These are phyloP conservation scores for Glomeris marginata DNA, from an alignment of 2,888 invertebrate species.

Conservation along the genomic window DNA sequence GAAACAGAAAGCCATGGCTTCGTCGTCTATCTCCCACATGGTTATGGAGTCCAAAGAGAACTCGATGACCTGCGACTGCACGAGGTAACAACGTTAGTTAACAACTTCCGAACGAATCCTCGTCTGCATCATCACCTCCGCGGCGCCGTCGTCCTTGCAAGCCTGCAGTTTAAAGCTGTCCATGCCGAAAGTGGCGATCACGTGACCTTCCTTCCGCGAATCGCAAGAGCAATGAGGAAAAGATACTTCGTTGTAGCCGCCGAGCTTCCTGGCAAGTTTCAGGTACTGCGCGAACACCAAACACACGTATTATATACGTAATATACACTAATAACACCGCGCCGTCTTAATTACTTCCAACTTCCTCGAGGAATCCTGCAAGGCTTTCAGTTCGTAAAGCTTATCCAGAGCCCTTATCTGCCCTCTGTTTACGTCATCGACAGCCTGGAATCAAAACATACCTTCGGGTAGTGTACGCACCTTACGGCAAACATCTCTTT, in stretches of 20 bases:
- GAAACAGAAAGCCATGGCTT: conserved; percentile 78
- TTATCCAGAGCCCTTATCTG: conserved; percentile 78
- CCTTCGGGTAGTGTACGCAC: too few species aligned
- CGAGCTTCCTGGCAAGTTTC: conserved; percentile 62
- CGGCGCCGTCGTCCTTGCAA: conserved; percentile 63
- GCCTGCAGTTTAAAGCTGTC: conserved; percentile 57
- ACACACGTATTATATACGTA: not conserved
- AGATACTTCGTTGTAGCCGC: conserved; percentile 84
- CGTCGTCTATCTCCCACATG: conserved; percentile 80
- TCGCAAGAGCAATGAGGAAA: conserved; percentile 92
- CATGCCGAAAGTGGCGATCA: conserved; percentile 54
- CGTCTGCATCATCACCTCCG: conserved; percentile 37
- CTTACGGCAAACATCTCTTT: too few species aligned
- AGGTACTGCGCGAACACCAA: conserved; percentile 44
- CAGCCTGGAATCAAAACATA: conserved; percentile 40
- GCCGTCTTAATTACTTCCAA: conserved; percentile 42
- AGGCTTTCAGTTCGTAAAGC: conserved; percentile 87
- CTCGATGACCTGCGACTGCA: conserved; percentile 55
- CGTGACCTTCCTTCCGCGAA: conserved; percentile 74
- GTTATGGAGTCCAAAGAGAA: conserved; percentile 69
- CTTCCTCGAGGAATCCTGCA: conserved; percentile 78
- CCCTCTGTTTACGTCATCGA: conserved; percentile 89
- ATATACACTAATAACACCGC: not conserved
- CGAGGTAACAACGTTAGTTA: not conserved
- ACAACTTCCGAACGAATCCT: too few species aligned